A percentile compares a stretch with the other conserved stretches of the same genome.
These are phyloP conservation scores for Sitta europaea DNA, from an alignment of 2,113 vertebrate genomes.

Conservation along the genomic window DNA sequence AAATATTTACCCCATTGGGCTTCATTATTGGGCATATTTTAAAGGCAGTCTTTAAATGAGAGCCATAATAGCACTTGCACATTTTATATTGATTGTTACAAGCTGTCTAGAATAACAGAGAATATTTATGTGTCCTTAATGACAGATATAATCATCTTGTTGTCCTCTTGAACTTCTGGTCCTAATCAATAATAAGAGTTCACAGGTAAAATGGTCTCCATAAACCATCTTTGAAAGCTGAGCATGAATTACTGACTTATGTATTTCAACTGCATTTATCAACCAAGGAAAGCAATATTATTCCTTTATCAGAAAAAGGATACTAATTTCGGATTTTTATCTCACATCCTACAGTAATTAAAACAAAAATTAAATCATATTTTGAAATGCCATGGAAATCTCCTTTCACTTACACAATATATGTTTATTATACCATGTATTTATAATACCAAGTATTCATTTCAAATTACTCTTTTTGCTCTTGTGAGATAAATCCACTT, in stretches of 20 bases:
- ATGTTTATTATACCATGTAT: background rate
- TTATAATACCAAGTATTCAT: background rate
- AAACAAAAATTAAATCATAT: background rate
- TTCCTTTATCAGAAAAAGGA: background rate
- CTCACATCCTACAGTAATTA: background rate
- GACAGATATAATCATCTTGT: background rate
- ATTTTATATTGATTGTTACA: background rate
- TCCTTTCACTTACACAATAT: background rate
- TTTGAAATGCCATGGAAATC: background rate
- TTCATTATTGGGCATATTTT: background rate
- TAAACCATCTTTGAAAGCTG: background rate
- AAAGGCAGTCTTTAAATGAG: background rate
- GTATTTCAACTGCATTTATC: background rate
- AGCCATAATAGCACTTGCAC: background rate
- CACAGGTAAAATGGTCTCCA: background rate
- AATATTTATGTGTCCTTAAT: background rate
- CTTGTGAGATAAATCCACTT: background rate
- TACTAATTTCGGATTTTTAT: background rate
- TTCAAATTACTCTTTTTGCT: background rate
- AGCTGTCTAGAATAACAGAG: background rate
- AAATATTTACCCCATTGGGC: background rate
- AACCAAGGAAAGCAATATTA: background rate
- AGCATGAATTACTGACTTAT: background rate
- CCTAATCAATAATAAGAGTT: background rate
- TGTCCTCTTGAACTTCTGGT: background rate